Evolutionary conservation across 2,113 vertebrate genomes (phyloP).

Genomic region (Tupaia chinensis): DNA sequence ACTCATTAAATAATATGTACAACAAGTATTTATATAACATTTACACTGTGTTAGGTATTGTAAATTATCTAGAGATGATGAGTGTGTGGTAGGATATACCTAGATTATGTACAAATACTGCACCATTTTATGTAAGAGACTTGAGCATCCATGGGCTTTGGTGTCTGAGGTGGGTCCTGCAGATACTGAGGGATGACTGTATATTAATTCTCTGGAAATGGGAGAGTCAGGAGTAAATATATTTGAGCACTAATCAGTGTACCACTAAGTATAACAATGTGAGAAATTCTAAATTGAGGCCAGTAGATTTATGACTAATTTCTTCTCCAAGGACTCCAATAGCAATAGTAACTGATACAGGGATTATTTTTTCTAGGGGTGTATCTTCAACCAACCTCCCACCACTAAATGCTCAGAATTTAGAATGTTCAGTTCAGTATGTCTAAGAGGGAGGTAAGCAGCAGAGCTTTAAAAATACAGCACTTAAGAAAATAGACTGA

Average conservation of each 20-base stretch:
- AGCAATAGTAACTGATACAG: not conserved
- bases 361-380: constrained; percentile 35
- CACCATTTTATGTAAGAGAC: too few species aligned
- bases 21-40: too few species aligned
- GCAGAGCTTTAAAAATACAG: constrained; percentile 71
- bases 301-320: not conserved
- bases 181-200: not conserved
- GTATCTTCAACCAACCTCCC: not conserved
- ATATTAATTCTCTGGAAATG: not conserved
- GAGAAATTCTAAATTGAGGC: not conserved
- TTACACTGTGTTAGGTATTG: too few species aligned
- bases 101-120: too few species aligned
- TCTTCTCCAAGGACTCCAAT: not conserved
- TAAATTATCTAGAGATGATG: too few species aligned
- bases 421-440: not conserved
- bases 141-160: too few species aligned
- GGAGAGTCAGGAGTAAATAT: not conserved
- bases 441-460: not conserved
- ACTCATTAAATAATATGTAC: too few species aligned
- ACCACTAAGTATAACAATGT: not conserved
- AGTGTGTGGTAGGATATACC: too few species aligned
- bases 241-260: constrained; percentile 18
- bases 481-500: constrained; percentile 79
- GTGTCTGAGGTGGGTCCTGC: too few species aligned
- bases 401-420: accelerated